Conservation (phyloP, 2,797 vertebrate genomes). For the Crenuchus spilurus region DNA sequence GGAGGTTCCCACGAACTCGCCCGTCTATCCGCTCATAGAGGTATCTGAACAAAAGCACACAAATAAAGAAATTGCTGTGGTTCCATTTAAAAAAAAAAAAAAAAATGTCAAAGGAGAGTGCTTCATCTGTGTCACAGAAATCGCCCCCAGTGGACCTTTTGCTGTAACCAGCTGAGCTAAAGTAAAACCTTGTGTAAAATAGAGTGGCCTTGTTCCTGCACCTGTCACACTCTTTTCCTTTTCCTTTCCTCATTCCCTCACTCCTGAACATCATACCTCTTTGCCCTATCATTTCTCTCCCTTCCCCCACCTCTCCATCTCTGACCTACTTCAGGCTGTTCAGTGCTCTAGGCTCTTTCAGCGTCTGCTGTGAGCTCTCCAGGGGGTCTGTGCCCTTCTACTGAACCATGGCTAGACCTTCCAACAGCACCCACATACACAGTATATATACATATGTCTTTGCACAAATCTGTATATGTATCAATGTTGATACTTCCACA, state of each 20-base stretch:
- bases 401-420: constrained; percentile 71
- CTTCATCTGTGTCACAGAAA: neutral
- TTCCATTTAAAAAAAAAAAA: neutral
- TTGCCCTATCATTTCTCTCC: constrained; percentile 12
- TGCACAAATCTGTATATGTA: no score
- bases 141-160: neutral
- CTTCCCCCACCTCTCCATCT: constrained; percentile 13
- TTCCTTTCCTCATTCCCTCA: neutral
- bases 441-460: neutral
- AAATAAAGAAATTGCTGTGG: neutral
- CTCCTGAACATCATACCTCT: constrained; percentile 6
- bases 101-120: neutral
- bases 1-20: constrained; percentile 92
- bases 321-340: constrained; percentile 68
- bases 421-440: constrained; percentile 20
- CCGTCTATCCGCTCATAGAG: constrained; percentile 96
- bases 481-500: no score
- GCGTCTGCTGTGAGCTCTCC: constrained; percentile 63
- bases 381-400: constrained; percentile 68
- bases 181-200: neutral
- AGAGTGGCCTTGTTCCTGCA: neutral
- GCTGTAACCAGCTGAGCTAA: neutral
- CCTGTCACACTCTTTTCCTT: neutral
- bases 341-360: constrained; percentile 53
- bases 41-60: constrained; percentile 76